phyloP scores from a whole-genome alignment of 2,888 invertebrate species.

The Xestia c-nigrum region DNA sequence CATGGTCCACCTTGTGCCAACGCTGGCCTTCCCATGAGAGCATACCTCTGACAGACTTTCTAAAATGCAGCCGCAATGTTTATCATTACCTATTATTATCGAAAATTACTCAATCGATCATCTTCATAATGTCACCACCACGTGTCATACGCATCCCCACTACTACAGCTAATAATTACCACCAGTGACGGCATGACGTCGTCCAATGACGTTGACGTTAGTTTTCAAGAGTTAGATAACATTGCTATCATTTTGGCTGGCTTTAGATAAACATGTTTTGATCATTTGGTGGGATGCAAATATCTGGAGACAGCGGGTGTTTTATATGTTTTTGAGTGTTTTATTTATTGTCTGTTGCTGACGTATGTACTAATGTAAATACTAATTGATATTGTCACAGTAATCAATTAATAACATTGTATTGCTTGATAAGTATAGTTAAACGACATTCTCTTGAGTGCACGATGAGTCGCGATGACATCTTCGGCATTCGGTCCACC shows the following conservation, averaged over 20 bases:
- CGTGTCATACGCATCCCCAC: constrained; percentile 46
- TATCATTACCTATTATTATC: not conserved
- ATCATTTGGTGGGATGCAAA: constrained; percentile 53
- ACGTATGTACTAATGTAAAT: constrained; percentile 18
- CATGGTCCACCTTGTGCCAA: not conserved
- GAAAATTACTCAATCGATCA: constrained; percentile 13
- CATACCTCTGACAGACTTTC: not conserved
- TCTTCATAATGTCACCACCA: constrained; percentile 31
- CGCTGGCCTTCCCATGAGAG: not conserved
- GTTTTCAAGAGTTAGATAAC: constrained; percentile 48
- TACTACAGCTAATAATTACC: constrained; percentile 7
- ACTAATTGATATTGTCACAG: constrained; percentile 24
- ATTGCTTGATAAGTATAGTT: not conserved
- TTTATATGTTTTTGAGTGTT: constrained; percentile 35
- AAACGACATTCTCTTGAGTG: not conserved
- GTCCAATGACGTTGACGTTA: constrained; percentile 38
- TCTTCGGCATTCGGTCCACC: not conserved
- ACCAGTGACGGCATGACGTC: constrained; percentile 47
- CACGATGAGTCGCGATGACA: not conserved
- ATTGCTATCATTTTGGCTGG: constrained; percentile 61
- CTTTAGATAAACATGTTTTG: constrained; percentile 65
- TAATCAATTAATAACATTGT: constrained; percentile 4
- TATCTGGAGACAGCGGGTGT: constrained; percentile 37
- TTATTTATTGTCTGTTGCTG: constrained; percentile 36
- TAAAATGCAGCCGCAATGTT: not conserved